Conservation (phyloP, 1,140 invertebrate genomes). For the Platorchestia sp. region DNA sequence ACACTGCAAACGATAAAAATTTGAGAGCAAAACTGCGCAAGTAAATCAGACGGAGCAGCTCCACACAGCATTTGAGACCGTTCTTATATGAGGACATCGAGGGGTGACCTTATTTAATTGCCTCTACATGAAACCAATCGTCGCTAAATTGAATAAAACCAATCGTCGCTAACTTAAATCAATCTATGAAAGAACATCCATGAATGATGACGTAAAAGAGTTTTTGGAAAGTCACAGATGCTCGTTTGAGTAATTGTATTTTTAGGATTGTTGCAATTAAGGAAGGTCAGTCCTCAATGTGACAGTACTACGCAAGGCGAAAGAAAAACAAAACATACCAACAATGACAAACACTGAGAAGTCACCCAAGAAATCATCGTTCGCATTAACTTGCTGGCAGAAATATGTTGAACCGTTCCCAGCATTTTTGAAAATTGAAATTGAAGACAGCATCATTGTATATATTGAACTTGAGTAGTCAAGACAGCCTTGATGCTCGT, state of each 20-base stretch:
- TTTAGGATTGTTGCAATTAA: neutral
- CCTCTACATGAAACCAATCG: too few relatives aligned
- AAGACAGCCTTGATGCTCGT: neutral
- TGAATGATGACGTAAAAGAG: too few relatives aligned
- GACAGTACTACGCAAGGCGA: neutral
- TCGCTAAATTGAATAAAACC: neutral
- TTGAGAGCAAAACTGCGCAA: neutral
- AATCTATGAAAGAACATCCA: too few relatives aligned
- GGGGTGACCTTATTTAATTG: too few relatives aligned
- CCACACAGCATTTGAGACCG: neutral
- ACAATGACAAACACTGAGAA: neutral
- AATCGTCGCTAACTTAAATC: too few relatives aligned
- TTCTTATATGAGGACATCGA: neutral
- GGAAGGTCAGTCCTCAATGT: neutral
- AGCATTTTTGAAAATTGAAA: neutral
- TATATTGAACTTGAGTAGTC: neutral
- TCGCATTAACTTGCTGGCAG: neutral
- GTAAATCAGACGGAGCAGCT: neutral
- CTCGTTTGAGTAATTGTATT: neutral
- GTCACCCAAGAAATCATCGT: neutral
- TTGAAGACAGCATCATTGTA: neutral
- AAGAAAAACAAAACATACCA: neutral
- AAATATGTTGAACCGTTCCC: neutral
- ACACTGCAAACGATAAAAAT: neutral
- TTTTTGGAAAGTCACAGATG: too few relatives aligned